Evolutionary conservation across 2,888 invertebrate genomes (phyloP).

Genomic region (Synergus gifuensis): DNA sequence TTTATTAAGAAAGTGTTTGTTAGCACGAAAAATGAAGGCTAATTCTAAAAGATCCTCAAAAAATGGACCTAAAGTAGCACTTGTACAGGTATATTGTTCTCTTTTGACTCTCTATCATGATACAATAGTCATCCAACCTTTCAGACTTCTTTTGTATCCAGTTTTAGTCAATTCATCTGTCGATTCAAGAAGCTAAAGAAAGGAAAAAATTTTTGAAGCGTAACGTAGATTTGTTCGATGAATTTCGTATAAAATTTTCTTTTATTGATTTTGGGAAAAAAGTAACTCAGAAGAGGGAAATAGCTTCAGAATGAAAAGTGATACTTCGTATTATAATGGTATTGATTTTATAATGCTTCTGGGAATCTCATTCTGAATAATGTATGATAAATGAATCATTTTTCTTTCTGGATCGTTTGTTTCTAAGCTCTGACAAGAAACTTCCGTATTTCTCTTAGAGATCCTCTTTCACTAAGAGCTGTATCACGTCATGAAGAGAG

Average conservation of each 20-base stretch:
- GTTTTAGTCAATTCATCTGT: background rate
- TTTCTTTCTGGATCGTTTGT: slow-evolving; percentile 8
- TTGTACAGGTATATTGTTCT: background rate
- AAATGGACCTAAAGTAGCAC: background rate
- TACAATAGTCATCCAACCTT: background rate
- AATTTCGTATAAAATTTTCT: background rate
- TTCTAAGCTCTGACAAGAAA: background rate
- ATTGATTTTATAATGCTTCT: background rate
- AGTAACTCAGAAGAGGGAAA: background rate
- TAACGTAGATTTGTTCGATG: too few species aligned
- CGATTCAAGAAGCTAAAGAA: background rate
- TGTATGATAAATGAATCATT: background rate
- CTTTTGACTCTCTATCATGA: background rate
- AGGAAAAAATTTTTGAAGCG: background rate
- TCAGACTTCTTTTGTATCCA: background rate
- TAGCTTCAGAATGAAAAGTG: too few species aligned
- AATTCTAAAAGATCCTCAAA: background rate
- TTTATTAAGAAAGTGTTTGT: slow-evolving; percentile 1
- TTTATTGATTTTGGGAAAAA: background rate
- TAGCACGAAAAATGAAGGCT: background rate
- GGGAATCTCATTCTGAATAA: slow-evolving; percentile 2
- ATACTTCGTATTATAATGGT: background rate
- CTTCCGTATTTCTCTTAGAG: slow-evolving; percentile 29
- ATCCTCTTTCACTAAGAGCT: slow-evolving; percentile 15
- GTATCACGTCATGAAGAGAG: slow-evolving; percentile 11